Conservation (phyloP, 30 jellyfish, hydroid and myxozoan species). For the Pseudorhiza aurosa region DNA sequence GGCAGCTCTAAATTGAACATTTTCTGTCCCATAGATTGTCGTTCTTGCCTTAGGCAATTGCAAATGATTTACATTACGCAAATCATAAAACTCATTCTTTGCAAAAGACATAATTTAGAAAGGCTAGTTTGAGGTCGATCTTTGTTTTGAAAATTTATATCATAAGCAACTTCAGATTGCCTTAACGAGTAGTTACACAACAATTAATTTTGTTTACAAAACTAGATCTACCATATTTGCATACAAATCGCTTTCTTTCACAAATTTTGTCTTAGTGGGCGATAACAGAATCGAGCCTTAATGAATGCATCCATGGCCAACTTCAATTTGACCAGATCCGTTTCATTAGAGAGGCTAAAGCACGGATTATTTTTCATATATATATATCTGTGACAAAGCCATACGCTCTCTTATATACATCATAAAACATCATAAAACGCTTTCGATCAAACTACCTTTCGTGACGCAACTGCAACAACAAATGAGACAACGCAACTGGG, state of each 20-base stretch:
- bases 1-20: neutral
- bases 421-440: too few species aligned
- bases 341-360: neutral
- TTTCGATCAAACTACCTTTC: conserved; percentile 52
- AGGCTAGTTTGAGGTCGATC: neutral
- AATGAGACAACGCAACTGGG: conserved; percentile 71
- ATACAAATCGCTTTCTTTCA: neutral
- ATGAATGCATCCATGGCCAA: neutral
- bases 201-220: neutral
- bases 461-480: conserved; percentile 73
- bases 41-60: neutral
- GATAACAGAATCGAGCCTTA: neutral
- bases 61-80: too few species aligned
- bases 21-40: neutral
- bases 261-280: neutral
- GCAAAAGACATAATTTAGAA: neutral
- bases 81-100: neutral
- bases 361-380: too few species aligned
- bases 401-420: too few species aligned
- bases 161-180: neutral
- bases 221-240: neutral
- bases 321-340: neutral
- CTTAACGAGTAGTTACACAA: neutral
- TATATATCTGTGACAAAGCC: too few species aligned
- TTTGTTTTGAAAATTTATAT: neutral